Base-by-base conservation (phyloP, 2,797 vertebrate species). In the Knipowitschia caucasica region DNA sequence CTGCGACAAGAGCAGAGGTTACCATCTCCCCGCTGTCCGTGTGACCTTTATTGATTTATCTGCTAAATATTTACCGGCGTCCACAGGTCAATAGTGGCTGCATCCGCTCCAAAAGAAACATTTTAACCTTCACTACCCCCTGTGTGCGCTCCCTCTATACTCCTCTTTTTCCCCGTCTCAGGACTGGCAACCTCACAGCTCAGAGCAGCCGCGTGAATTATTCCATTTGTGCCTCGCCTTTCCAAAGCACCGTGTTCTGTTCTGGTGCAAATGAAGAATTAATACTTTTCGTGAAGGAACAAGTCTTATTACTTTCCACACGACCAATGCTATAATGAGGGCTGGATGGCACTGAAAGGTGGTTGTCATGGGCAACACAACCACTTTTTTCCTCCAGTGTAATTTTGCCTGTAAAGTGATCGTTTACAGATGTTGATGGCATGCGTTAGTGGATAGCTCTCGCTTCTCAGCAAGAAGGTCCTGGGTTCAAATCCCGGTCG, bases 11-110 rank as follows among this genome's bases (percentile, higher is more conserved):
- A 45, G 7, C 39, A 40, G 64, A 56, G 24, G 49, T 44, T 31
- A 47, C 35, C 33, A 26, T 58, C 24, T 20, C 21, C 50, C 50
- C 26, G 17, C 42, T 23, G 5, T 18, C 42, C 8, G n/a, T 3
- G 11, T 60, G 62, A 73, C 77, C 67, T 71, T 56, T 30, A 62
- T 56, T 54, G 64, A 67, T 75, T 62, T 67, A 69, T 71, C 53
- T 30, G 17, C 50, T 53, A 71, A 71, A 49, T 68, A 62, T 80
- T 78, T 69, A 56, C 57, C 43, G n/a, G n/a, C n/a, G 51, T 58
- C 56, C 50, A 4, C 51, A 18, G 38, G 24, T 74, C 66, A 56
- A 47, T 67, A 54, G 34, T 12, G 38, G 44, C 40, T 70, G 43
- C 36, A 51, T 36, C 39, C 25, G 2, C 47, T 62, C 21, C 34